A percentile compares a stretch with the other conserved stretches of the same genome.
Conservation (phyloP, 1,140 invertebrate genomes). For the Euglossa dilemma region DNA sequence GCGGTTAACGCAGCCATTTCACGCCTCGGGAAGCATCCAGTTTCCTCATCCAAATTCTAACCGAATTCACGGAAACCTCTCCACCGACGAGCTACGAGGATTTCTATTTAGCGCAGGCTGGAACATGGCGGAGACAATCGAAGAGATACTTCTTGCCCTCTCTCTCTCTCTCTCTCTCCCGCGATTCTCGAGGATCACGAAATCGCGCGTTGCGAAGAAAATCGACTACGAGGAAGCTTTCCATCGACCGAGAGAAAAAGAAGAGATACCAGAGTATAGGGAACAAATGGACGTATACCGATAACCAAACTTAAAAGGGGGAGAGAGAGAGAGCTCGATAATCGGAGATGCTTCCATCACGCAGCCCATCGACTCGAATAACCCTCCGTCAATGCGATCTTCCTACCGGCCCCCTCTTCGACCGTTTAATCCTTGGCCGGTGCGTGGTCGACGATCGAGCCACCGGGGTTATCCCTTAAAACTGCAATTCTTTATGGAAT, state of each 20-base stretch:
- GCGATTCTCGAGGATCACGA: too few relatives aligned
- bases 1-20: slow-evolving; percentile 81
- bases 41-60: slow-evolving; percentile 79
- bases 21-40: slow-evolving; percentile 80
- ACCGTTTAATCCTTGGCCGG: slow-evolving; percentile 29
- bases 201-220: fast-evolving
- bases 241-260: too few relatives aligned
- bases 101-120: slow-evolving; percentile 77
- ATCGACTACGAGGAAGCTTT: too few relatives aligned
- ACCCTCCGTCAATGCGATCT: slow-evolving; percentile 30
- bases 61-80: slow-evolving; percentile 74
- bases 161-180: background rate
- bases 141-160: slow-evolving; percentile 4
- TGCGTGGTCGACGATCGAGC: background rate
- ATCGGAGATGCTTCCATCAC: slow-evolving; percentile 42
- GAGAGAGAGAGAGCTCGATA: background rate
- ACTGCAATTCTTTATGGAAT: slow-evolving; percentile 23
- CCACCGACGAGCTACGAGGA: slow-evolving; percentile 62
- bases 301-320: background rate
- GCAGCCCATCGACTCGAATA: slow-evolving; percentile 30
- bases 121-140: slow-evolving; percentile 62
- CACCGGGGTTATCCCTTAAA: background rate
- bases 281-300: background rate
- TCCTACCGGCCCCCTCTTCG: background rate
- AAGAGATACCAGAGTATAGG: background rate